These are phyloP conservation scores for Lycocorax pyrrhopterus DNA, from an alignment of 2,113 vertebrate genomes.

Conservation along the genomic window DNA sequence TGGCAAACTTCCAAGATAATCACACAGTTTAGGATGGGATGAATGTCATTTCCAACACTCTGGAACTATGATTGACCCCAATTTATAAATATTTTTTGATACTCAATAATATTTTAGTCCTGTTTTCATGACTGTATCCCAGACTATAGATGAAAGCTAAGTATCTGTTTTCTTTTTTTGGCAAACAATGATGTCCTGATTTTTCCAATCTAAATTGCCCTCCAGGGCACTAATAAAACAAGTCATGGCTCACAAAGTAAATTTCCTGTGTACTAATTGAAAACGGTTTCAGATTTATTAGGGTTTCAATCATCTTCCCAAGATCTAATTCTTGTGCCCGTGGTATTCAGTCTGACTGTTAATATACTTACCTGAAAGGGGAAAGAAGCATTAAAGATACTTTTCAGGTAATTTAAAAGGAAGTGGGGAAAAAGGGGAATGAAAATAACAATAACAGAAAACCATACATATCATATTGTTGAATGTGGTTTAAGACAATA, in stretches of 20 bases:
- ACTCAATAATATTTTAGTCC: constrained; percentile 12
- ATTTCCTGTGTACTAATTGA: constrained; percentile 67
- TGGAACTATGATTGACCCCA: constrained; percentile 40
- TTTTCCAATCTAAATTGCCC: constrained; percentile 60
- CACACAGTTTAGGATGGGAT: not conserved
- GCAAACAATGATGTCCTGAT: constrained; percentile 49
- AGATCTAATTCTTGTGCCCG: constrained; percentile 1
- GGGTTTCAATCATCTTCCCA: constrained; percentile 30
- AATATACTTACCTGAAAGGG: constrained; percentile 12
- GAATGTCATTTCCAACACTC: not conserved
- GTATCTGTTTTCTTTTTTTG: constrained; percentile 52
- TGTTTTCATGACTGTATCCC: constrained; percentile 8
- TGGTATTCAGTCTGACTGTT: not conserved
- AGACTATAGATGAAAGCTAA: constrained; percentile 22
- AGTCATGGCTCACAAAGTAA: constrained; percentile 60
- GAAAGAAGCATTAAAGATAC: not conserved
- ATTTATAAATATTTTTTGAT: constrained; percentile 35
- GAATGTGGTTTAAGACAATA: not conserved
- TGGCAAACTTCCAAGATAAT: constrained; percentile 8
- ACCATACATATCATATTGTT: not conserved
- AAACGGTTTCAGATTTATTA: constrained; percentile 59
- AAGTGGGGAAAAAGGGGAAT: rapidly evolving
- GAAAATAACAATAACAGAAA: not conserved
- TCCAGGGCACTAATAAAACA: constrained; percentile 51
- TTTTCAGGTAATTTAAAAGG: not conserved